Conservation (phyloP, 2,888 invertebrate species). For the Drosophila conformis region DNA sequence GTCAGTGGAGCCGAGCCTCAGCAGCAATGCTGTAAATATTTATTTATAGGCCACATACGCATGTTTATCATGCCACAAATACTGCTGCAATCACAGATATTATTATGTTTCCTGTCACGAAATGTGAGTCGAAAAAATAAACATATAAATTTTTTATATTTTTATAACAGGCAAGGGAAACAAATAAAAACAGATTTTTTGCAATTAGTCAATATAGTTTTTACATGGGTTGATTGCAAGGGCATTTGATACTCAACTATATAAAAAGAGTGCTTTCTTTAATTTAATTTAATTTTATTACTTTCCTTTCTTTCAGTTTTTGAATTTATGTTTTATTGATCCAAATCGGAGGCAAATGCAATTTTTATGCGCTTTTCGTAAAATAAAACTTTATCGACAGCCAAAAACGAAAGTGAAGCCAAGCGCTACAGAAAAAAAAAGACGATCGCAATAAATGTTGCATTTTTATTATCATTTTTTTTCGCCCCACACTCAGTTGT, state of each 20-base stretch:
- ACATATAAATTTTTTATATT: no score
- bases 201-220: background rate
- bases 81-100: background rate
- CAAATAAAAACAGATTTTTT: background rate
- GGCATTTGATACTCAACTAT: background rate
- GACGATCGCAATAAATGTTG: slow-evolving; percentile 71
- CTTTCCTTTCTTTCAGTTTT: slow-evolving; percentile 58
- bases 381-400: slow-evolving; percentile 52
- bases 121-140: background rate
- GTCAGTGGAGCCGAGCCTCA: slow-evolving; percentile 35
- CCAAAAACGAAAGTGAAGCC: slow-evolving; percentile 58
- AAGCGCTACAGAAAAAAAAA: background rate
- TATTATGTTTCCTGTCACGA: background rate
- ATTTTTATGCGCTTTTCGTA: slow-evolving; percentile 57
- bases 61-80: slow-evolving; percentile 16
- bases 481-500: slow-evolving; percentile 13
- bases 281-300: slow-evolving; percentile 18
- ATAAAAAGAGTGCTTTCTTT: background rate
- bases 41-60: slow-evolving; percentile 28
- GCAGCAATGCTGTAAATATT: slow-evolving; percentile 40
- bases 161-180: background rate
- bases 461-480: slow-evolving; percentile 74
- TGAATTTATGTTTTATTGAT: slow-evolving; percentile 65
- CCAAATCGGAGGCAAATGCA: slow-evolving; percentile 67
- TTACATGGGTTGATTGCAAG: background rate